These are phyloP conservation scores for Zaprionus obscuricornis DNA, from an alignment of 2,888 invertebrate species.

Conservation along the genomic window DNA sequence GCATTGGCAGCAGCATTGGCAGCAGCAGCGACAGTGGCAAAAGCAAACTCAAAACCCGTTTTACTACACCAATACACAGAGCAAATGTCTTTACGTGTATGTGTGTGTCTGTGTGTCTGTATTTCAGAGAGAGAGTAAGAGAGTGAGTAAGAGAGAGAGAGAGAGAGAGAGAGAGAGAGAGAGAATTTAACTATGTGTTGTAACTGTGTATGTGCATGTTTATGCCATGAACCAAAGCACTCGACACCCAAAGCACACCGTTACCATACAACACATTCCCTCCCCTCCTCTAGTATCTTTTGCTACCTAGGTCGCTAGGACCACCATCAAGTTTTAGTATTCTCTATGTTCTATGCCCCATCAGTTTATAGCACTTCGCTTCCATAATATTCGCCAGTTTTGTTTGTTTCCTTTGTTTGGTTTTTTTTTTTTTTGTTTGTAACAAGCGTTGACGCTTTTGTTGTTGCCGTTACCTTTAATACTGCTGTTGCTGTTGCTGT, in stretches of 20 bases:
- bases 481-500: conserved; percentile 17
- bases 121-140: background rate
- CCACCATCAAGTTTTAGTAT: background rate
- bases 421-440: conserved; percentile 73
- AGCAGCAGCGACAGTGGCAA: conserved; percentile 35
- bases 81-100: too few relatives aligned
- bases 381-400: conserved; percentile 50
- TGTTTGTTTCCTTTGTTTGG: conserved; percentile 75
- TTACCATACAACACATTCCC: background rate
- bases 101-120: too few relatives aligned
- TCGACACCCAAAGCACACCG: conserved; percentile 62
- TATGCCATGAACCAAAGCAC: conserved; percentile 65
- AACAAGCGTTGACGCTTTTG: conserved; percentile 51
- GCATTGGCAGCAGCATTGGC: conserved; percentile 12
- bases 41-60: conserved; percentile 75
- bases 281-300: background rate
- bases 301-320: conserved; percentile 1
- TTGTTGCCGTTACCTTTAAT: conserved; percentile 23
- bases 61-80: conserved; percentile 53
- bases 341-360: conserved; percentile 16
- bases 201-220: conserved; percentile 23
- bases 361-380: conserved; percentile 39
- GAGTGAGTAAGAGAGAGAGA: background rate
- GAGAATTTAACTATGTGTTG: background rate
- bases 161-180: background rate